A percentile compares a stretch with the other conserved stretches of the same genome.
Conservation (phyloP, 1,140 invertebrate genomes). For the Megalonaias nervosa region DNA sequence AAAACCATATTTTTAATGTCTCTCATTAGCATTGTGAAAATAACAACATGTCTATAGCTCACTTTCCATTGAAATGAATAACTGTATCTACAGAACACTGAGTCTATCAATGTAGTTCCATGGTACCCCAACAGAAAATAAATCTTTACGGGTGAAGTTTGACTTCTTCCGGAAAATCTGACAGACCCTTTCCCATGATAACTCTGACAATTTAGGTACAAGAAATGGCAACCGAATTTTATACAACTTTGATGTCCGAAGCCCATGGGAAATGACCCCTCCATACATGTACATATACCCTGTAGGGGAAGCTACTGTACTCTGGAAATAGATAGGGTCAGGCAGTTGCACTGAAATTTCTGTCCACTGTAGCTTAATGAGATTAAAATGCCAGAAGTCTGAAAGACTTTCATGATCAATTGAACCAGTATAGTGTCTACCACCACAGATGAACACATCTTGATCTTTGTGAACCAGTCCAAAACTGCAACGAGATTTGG, state of each 20-base stretch:
- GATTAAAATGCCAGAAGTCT: slow-evolving; percentile 41
- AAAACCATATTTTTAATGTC: too few species aligned
- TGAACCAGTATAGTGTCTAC: slow-evolving; percentile 24
- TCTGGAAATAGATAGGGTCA: slow-evolving; percentile 40
- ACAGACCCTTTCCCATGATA: slow-evolving; percentile 40
- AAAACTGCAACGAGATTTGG: slow-evolving; percentile 39
- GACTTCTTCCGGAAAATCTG: slow-evolving; percentile 2
- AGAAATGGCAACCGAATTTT: slow-evolving; percentile 31
- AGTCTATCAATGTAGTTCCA: slow-evolving; percentile 30
- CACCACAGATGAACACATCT: slow-evolving; percentile 42
- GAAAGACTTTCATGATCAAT: slow-evolving; percentile 19
- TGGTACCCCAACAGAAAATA: slow-evolving; percentile 17
- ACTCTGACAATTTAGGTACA: slow-evolving; percentile 33
- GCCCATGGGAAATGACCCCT: slow-evolving; percentile 29
- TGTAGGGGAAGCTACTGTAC: slow-evolving; percentile 34
- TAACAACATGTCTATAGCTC: too few species aligned
- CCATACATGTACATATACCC: slow-evolving; percentile 46
- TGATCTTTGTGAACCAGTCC: slow-evolving; percentile 36
- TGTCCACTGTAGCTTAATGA: slow-evolving; percentile 37
- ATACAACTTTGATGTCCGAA: slow-evolving; percentile 33
- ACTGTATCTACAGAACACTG: background rate
- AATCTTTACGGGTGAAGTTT: background rate
- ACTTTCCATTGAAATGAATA: too few species aligned
- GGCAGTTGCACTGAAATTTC: slow-evolving; percentile 31
- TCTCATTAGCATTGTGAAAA: too few species aligned